Percentiles rank a stretch among this genome's conserved stretches.
phyloP scores from a whole-genome alignment of 1,140 invertebrate genomes.

The Eriosoma lanigerum region DNA sequence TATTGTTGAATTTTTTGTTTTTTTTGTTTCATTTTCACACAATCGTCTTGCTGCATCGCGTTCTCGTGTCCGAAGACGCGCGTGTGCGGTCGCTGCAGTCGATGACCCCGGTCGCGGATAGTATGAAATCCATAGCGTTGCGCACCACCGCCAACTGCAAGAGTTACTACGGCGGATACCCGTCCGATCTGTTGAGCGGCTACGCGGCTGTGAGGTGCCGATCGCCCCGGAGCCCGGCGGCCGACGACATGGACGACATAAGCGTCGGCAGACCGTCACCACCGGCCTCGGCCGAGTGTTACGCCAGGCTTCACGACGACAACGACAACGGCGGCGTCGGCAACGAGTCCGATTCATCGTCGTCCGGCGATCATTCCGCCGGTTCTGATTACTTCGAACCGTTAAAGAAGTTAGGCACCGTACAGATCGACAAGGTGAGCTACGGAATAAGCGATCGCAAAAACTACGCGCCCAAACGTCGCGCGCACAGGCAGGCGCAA shows the following conservation, averaged over 20 bases:
- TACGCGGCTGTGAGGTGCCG: constrained; percentile 34
- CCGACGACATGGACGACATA: constrained; percentile 63
- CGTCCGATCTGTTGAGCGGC: constrained; percentile 8
- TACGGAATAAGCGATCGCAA: constrained; percentile 55
- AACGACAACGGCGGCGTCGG: constrained; percentile 55
- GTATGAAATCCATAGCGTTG: constrained; percentile 50
- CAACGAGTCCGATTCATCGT: constrained; percentile 31
- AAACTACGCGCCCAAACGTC: constrained; percentile 45
- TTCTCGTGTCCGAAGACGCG: not conserved
- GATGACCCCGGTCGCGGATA: constrained; percentile 39
- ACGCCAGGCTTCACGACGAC: constrained; percentile 63
- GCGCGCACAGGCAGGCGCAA: constrained; percentile 24
- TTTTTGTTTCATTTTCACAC: not conserved
- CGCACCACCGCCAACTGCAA: constrained; percentile 26
- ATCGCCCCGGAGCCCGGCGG: constrained; percentile 36
- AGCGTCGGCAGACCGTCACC: constrained; percentile 74
- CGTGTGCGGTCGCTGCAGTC: not conserved
- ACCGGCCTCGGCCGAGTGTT: constrained; percentile 64
- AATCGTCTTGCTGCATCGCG: not conserved
- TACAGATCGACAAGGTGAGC: constrained; percentile 59
- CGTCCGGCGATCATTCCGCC: constrained; percentile 53
- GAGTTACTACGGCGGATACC: constrained; percentile 45
- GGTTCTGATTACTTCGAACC: constrained; percentile 75
- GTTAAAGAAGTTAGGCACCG: constrained; percentile 81
- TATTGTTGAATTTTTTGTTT: not conserved